A percentile compares a stretch with the other conserved stretches of the same genome.
Evolutionary conservation across 2,797 vertebrate species (phyloP).

Genomic region (Chanos chanos): DNA sequence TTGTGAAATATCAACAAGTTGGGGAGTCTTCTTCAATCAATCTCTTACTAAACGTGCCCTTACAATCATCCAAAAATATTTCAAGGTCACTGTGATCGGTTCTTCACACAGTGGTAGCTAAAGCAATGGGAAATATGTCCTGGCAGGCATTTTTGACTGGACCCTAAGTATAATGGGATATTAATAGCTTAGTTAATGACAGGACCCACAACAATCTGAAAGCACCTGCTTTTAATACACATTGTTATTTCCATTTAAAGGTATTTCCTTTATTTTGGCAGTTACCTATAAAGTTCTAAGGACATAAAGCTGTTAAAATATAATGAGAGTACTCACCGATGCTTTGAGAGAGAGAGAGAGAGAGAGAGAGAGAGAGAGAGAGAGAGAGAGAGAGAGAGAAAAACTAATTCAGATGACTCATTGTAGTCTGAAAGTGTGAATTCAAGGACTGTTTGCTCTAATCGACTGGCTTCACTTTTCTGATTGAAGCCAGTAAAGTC

Average conservation of each 20-base stretch:
- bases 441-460: constrained; percentile 49
- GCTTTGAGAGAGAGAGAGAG: not conserved
- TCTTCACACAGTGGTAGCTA: no score
- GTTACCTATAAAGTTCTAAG: constrained; percentile 7
- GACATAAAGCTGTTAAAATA: constrained; percentile 37
- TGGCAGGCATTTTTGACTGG: no score
- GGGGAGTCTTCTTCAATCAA: no score
- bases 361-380: no score
- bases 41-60: no score
- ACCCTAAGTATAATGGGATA: no score
- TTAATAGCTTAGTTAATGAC: no score
- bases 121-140: no score
- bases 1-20: no score
- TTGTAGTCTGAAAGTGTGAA: constrained; percentile 35
- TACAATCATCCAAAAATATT: no score
- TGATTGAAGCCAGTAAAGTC: constrained; percentile 50
- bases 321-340: constrained; percentile 39
- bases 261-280: constrained; percentile 4
- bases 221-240: constrained; percentile 20
- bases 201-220: no score
- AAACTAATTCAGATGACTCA: constrained; percentile 27
- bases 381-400: constrained; percentile 21
- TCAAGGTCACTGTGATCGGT: no score
- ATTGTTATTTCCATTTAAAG: constrained; percentile 9
- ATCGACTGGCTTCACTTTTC: constrained; percentile 51